Conservation (phyloP, 2,888 invertebrate species). For the Poecilus cupreus region DNA sequence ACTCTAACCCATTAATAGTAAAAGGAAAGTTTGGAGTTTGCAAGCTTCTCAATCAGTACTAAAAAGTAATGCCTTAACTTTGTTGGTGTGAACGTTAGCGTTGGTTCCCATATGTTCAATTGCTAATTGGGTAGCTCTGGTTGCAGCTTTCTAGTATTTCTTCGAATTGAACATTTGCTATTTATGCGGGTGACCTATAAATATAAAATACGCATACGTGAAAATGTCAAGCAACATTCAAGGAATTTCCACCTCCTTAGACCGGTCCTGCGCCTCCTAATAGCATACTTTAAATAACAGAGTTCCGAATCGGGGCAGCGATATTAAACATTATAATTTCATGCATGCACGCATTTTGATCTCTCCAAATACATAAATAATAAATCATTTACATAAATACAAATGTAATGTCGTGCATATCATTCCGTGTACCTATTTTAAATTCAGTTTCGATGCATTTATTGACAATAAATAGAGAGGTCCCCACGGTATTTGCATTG, state of each 20-base stretch:
- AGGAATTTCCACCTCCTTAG: neutral
- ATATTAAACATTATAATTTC: conserved; percentile 54
- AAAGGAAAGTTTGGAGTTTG: no score
- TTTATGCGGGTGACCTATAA: neutral
- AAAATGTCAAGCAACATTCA: neutral
- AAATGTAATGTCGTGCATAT: conserved; percentile 47
- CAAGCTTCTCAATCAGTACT: no score
- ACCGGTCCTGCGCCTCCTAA: conserved; percentile 4
- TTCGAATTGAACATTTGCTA: neutral
- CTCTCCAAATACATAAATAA: conserved; percentile 55
- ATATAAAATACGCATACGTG: neutral
- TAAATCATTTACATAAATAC: conserved; percentile 56
- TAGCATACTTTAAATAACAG: conserved; percentile 45
- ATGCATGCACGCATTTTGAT: conserved; percentile 55
- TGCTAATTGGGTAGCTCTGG: no score
- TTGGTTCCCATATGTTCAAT: no score
- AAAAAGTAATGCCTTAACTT: no score
- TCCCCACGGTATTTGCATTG: neutral
- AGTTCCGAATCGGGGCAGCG: conserved; percentile 27
- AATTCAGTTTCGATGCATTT: conserved; percentile 42
- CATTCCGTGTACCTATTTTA: conserved; percentile 45
- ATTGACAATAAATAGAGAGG: conserved; percentile 35
- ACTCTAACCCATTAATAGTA: no score
- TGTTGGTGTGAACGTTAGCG: no score
- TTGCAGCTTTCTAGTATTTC: neutral